A percentile compares a stretch with the other conserved stretches of the same genome.
phyloP scores from a whole-genome alignment of 1,140 invertebrate genomes.

The Sweltsa coloradensis region DNA sequence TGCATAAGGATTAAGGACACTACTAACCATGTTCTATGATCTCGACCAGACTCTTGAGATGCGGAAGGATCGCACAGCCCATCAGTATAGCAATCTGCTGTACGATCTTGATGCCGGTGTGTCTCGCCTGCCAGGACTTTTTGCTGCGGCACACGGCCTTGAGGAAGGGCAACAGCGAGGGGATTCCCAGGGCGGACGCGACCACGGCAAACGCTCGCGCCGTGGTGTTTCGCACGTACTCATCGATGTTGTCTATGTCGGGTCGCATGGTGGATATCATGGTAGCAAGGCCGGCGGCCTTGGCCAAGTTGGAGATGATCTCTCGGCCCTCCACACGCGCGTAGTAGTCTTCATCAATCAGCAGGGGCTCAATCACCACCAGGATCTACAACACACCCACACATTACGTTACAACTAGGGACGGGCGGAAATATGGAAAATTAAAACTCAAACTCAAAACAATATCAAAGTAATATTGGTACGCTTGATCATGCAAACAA shows the following conservation, averaged over 20 bases:
- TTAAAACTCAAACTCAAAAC: background rate
- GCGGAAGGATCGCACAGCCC: slow-evolving; percentile 98
- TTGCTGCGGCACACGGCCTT: slow-evolving; percentile 99
- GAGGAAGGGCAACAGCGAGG: slow-evolving; percentile 92
- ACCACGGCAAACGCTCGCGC: slow-evolving; percentile 98
- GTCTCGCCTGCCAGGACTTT: slow-evolving; percentile 99
- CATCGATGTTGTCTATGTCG: slow-evolving; percentile 99
- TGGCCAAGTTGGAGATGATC: slow-evolving; percentile 98
- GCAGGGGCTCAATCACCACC: slow-evolving; percentile 95
- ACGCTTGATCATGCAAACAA: too few species aligned
- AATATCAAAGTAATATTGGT: background rate
- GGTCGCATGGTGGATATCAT: slow-evolving; percentile 99
- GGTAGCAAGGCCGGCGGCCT: slow-evolving; percentile 98
- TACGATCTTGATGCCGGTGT: slow-evolving; percentile 99
- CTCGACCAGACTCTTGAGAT: slow-evolving; percentile 95
- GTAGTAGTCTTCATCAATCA: slow-evolving; percentile 99
- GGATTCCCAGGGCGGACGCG: slow-evolving; percentile 93
- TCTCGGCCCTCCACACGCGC: slow-evolving; percentile 97
- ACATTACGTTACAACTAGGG: too few species aligned
- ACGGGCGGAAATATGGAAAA: slow-evolving; percentile 1
- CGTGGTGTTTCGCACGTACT: slow-evolving; percentile 98
- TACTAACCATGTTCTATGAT: slow-evolving; percentile 93
- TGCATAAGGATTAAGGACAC: background rate
- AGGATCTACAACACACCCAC: slow-evolving; percentile 67
- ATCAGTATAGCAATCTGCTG: slow-evolving; percentile 99